Percentiles rank a stretch among this genome's conserved stretches.
Conservation (phyloP, 1,140 invertebrate species). For the Limonius californicus region DNA sequence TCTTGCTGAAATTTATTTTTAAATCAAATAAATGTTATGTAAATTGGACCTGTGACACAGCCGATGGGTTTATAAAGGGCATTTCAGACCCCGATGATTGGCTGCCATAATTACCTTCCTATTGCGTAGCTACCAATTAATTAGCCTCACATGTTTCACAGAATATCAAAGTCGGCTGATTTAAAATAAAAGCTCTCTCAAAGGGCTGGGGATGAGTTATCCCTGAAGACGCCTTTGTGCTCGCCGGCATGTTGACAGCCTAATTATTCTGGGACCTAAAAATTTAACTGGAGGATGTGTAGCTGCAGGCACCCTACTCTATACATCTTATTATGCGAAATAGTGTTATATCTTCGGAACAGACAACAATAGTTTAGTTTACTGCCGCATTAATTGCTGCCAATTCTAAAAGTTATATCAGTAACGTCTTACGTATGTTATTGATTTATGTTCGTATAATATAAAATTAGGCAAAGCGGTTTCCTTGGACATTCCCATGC, state of each 20-base stretch:
- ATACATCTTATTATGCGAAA: slow-evolving; percentile 3
- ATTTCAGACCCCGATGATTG: neutral
- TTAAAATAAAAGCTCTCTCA: slow-evolving; percentile 29
- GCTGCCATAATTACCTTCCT: slow-evolving; percentile 26
- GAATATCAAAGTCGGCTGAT: slow-evolving; percentile 29
- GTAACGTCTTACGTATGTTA: no score
- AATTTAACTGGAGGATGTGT: slow-evolving; percentile 27
- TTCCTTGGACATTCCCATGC: no score
- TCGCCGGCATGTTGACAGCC: slow-evolving; percentile 29
- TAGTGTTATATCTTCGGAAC: neutral
- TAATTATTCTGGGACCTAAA: slow-evolving; percentile 28
- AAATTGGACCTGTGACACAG: neutral
- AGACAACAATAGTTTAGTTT: neutral
- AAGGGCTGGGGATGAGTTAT: slow-evolving; percentile 22
- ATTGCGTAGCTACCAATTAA: slow-evolving; percentile 28
- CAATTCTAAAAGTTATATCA: no score
- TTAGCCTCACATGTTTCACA: slow-evolving; percentile 27
- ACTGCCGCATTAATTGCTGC: no score
- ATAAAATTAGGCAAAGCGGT: no score
- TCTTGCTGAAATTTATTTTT: neutral
- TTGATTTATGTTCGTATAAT: no score
- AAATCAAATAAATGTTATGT: slow-evolving; percentile 8
- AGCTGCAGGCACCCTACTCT: slow-evolving; percentile 6
- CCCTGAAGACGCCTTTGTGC: slow-evolving; percentile 28
- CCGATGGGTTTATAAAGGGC: neutral